These are phyloP conservation scores for Venturia canescens DNA, from an alignment of 1,140 invertebrate genomes.

Conservation along the genomic window DNA sequence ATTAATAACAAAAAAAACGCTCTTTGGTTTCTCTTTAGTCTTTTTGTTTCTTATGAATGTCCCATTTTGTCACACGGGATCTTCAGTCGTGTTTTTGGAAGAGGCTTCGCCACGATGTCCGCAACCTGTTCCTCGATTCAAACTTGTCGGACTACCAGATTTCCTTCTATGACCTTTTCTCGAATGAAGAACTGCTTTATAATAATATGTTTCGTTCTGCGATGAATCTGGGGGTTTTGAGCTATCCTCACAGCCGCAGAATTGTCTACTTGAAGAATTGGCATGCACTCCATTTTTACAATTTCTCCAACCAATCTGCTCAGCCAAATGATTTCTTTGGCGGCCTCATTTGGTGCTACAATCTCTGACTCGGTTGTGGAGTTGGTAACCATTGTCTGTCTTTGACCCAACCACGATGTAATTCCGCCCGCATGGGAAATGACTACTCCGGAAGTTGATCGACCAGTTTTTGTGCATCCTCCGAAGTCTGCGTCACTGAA, in stretches of 20 bases:
- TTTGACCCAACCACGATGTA: constrained; percentile 67
- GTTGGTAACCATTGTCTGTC: constrained; percentile 65
- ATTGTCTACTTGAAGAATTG: constrained; percentile 65
- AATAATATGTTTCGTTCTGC: constrained; percentile 70
- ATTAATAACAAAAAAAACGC: not conserved
- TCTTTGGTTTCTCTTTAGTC: constrained; percentile 5
- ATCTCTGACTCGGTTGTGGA: constrained; percentile 59
- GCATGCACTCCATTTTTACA: constrained; percentile 42
- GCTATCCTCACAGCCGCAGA: constrained; percentile 61
- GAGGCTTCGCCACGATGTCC: constrained; percentile 69
- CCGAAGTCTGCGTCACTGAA: constrained; percentile 70
- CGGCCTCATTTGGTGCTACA: constrained; percentile 58
- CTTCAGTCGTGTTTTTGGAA: constrained; percentile 54
- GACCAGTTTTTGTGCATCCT: constrained; percentile 61
- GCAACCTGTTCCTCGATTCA: constrained; percentile 63
- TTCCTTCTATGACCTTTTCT: constrained; percentile 59
- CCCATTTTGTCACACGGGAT: constrained; percentile 56
- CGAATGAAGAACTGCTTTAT: constrained; percentile 69
- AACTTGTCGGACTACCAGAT: constrained; percentile 57
- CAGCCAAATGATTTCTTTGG: constrained; percentile 64
- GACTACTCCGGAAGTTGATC: constrained; percentile 64
- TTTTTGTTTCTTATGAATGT: constrained; percentile 36
- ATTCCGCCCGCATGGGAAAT: constrained; percentile 62
- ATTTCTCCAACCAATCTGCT: constrained; percentile 57
- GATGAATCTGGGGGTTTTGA: constrained; percentile 69